A percentile compares a stretch with the other conserved stretches of the same genome.
Evolutionary conservation across 1,140 invertebrate species (phyloP).

Genomic region (Drosophila kohkoa): DNA sequence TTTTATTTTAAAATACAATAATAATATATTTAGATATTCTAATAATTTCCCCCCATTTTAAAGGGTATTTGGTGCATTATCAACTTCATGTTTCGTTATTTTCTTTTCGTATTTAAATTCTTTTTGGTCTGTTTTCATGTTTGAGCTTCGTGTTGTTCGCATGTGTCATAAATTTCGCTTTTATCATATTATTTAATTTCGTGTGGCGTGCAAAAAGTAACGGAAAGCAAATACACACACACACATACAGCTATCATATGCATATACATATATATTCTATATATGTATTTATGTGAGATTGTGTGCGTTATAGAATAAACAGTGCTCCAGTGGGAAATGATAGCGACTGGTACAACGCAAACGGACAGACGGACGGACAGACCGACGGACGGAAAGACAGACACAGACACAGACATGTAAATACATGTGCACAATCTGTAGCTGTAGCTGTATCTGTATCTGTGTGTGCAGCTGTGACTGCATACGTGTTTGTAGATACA

Average conservation of each 20-base stretch:
- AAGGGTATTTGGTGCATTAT: neutral
- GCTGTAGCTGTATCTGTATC: constrained; percentile 20
- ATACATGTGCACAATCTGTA: constrained; percentile 31
- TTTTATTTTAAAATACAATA: too few relatives aligned
- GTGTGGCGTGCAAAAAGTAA: constrained; percentile 52
- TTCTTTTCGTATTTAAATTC: constrained; percentile 24
- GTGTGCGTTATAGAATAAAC: constrained; percentile 41
- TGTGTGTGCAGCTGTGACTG: constrained; percentile 9
- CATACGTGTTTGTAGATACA: constrained; percentile 37
- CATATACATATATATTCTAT: neutral
- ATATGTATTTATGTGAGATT: constrained; percentile 4
- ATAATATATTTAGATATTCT: neutral
- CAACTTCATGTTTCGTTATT: neutral
- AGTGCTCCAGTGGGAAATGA: constrained; percentile 54
- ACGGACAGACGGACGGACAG: neutral
- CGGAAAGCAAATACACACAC: constrained; percentile 33
- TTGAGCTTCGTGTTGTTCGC: constrained; percentile 42
- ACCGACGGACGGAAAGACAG: neutral
- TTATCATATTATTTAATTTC: constrained; percentile 83
- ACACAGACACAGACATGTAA: constrained; percentile 15
- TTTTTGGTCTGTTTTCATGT: constrained; percentile 39
- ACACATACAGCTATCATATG: constrained; percentile 1
- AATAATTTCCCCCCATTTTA: neutral
- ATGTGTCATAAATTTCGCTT: constrained; percentile 81
- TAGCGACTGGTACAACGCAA: constrained; percentile 40